Conservation (phyloP, 2,888 invertebrate genomes). For the Drosophila silvestris region DNA sequence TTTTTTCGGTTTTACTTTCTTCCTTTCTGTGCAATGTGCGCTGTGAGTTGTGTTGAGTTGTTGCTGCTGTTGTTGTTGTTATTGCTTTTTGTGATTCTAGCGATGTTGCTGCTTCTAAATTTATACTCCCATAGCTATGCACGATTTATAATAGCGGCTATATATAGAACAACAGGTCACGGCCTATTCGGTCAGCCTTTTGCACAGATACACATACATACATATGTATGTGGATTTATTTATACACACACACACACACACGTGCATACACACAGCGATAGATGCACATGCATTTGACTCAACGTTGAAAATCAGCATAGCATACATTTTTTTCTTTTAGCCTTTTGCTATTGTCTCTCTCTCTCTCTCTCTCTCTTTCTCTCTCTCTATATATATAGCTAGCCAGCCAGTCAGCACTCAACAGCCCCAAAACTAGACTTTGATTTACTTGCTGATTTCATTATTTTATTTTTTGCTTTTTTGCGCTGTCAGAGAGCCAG, state of each 20-base stretch:
- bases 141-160: constrained; percentile 82
- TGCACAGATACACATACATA: constrained; percentile 37
- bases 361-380: background rate
- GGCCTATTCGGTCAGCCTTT: constrained; percentile 78
- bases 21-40: constrained; percentile 60
- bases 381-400: constrained; percentile 50
- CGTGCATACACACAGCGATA: constrained; percentile 2
- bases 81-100: constrained; percentile 43
- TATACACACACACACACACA: constrained; percentile 16
- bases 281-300: constrained; percentile 8
- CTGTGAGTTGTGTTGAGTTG: constrained; percentile 51
- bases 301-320: background rate
- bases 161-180: constrained; percentile 83
- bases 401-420: constrained; percentile 26
- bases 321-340: constrained; percentile 12
- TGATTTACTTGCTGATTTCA: constrained; percentile 50
- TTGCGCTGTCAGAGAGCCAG: constrained; percentile 22
- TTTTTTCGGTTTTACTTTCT: background rate
- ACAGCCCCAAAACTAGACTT: constrained; percentile 58
- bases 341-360: constrained; percentile 21
- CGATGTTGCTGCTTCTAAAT: constrained; percentile 76
- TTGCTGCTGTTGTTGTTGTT: constrained; percentile 19
- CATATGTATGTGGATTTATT: constrained; percentile 12
- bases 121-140: constrained; percentile 80
- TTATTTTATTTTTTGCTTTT: constrained; percentile 34